These are phyloP conservation scores for Athalia cordata DNA, from an alignment of 2,888 invertebrate species.

Conservation along the genomic window DNA sequence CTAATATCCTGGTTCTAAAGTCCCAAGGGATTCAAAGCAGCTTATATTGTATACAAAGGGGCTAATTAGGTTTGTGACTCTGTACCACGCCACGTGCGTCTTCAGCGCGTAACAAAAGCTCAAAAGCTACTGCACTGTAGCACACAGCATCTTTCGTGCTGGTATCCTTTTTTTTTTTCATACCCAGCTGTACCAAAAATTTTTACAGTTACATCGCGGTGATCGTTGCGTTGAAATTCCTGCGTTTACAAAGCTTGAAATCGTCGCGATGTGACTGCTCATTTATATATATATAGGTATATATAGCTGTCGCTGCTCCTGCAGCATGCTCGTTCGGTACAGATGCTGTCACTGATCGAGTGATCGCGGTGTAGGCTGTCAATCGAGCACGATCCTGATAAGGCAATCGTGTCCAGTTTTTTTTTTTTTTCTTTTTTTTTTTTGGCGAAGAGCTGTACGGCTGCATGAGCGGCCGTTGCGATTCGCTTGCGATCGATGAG, in stretches of 20 bases:
- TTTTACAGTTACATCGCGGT: too few relatives aligned
- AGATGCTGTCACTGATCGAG: conserved; percentile 36
- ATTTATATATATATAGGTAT: not conserved
- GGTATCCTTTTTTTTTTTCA: too few relatives aligned
- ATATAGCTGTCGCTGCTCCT: conserved; percentile 1
- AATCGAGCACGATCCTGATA: conserved; percentile 21
- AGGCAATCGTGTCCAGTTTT: not conserved
- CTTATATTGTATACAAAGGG: conserved; percentile 52
- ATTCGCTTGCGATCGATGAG: too few relatives aligned
- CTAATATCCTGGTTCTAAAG: conserved; percentile 1
- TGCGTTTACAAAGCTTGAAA: too few relatives aligned
- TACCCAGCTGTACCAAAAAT: too few relatives aligned
- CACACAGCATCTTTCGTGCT: not conserved
- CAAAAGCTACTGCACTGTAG: not conserved
- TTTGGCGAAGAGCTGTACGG: too few relatives aligned
- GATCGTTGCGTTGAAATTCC: too few relatives aligned
- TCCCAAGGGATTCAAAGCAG: conserved; percentile 54
- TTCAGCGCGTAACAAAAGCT: conserved; percentile 1
- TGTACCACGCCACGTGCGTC: conserved; percentile 49
- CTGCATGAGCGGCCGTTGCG: too few relatives aligned
- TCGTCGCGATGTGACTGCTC: too few relatives aligned
- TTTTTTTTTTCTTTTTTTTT: too few relatives aligned
- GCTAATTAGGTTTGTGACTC: conserved; percentile 67
- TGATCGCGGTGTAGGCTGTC: conserved; percentile 27
- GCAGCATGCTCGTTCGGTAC: not conserved